These are phyloP conservation scores for Brachyistius frenatus DNA, from an alignment of 2,113 vertebrate species.

Conservation along the genomic window DNA sequence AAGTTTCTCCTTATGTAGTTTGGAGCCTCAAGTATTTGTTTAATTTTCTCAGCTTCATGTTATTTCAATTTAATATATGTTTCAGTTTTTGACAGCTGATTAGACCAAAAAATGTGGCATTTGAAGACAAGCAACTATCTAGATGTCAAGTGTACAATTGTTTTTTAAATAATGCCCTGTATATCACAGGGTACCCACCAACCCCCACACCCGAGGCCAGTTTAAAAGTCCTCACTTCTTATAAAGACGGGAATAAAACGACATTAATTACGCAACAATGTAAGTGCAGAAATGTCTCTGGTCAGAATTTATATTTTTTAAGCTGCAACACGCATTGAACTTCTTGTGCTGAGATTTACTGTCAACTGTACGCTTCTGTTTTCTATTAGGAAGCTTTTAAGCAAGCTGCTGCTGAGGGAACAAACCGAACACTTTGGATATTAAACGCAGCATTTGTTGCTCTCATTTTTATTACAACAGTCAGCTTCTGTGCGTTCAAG, in stretches of 20 bases:
- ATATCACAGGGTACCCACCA: neutral
- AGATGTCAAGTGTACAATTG: neutral
- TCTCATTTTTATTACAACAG: conserved; percentile 75
- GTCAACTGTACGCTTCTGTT: conserved; percentile 24
- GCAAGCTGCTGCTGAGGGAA: conserved; percentile 53
- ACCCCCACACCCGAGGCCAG: neutral
- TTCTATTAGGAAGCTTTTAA: conserved; percentile 71
- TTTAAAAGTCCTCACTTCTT: neutral
- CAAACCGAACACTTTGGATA: conserved; percentile 71
- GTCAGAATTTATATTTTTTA: conserved; percentile 19
- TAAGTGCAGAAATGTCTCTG: conserved; percentile 5
- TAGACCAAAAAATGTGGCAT: neutral
- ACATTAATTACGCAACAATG: conserved; percentile 28
- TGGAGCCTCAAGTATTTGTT: neutral
- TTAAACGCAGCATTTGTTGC: conserved; percentile 72
- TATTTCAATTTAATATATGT: neutral
- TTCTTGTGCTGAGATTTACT: conserved; percentile 20
- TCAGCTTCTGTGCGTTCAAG: conserved; percentile 20
- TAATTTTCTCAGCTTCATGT: neutral
- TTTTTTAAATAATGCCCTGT: neutral
- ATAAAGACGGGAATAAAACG: neutral
- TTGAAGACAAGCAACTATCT: neutral
- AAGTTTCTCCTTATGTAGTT: neutral
- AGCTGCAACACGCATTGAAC: conserved; percentile 21
- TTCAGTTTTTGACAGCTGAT: neutral